These are phyloP conservation scores for Pterophyllum scalare DNA, from an alignment of 2,113 vertebrate species.

Conservation along the genomic window DNA sequence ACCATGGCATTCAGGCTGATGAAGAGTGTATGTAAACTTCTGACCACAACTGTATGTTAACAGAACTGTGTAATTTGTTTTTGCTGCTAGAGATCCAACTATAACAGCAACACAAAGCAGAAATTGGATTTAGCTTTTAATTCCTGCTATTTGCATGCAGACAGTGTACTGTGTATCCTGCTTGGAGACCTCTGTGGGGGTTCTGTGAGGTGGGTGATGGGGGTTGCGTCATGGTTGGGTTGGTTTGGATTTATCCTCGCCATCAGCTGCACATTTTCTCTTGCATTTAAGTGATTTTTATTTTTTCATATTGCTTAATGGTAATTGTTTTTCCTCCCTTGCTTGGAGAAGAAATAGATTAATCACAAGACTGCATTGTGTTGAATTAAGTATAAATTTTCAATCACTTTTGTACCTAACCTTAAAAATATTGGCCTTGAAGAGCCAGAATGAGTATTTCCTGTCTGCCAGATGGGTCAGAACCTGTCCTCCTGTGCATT, in stretches of 20 bases:
- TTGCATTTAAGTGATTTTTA: too few species aligned
- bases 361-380: not conserved
- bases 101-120: not conserved
- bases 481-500: not conserved
- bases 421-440: not conserved
- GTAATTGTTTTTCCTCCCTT: not conserved
- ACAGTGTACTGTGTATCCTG: not conserved
- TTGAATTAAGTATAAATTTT: not conserved
- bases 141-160: not conserved
- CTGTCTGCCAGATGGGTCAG: not conserved
- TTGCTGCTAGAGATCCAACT: not conserved
- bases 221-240: too few species aligned
- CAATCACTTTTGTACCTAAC: not conserved
- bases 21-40: not conserved
- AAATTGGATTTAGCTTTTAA: not conserved
- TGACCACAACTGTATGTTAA: not conserved
- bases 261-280: too few species aligned
- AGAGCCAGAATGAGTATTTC: not conserved
- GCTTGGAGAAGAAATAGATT: not conserved
- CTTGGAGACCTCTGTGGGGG: accelerated
- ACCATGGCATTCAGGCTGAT: too few species aligned
- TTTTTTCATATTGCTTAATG: not conserved
- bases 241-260: too few species aligned
- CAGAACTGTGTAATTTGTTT: not conserved
- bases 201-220: too few species aligned